A percentile compares a stretch with the other conserved stretches of the same genome.
Conservation (phyloP, 2,797 vertebrate species). For the Sebastes melanostomus region DNA sequence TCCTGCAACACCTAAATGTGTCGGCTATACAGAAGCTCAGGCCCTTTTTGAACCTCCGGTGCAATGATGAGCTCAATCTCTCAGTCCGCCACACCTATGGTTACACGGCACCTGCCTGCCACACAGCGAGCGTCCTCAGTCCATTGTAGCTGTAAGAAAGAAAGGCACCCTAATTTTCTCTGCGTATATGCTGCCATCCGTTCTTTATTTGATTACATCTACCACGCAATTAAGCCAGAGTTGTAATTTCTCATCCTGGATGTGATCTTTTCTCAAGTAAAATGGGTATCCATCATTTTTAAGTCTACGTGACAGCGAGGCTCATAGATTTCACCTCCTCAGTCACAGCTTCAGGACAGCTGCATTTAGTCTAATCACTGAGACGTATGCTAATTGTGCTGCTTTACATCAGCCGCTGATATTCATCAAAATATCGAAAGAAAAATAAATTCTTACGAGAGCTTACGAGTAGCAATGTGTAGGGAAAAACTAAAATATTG, state of each 20-base stretch:
- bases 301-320: constrained; percentile 28
- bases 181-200: neutral
- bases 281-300: constrained; percentile 46
- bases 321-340: constrained; percentile 38
- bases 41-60: constrained; percentile 25
- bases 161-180: constrained; percentile 8
- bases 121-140: constrained; percentile 18
- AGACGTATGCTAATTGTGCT: constrained; percentile 62
- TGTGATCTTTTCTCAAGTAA: constrained; percentile 26
- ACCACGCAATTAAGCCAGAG: constrained; percentile 43
- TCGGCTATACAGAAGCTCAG: constrained; percentile 28
- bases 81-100: constrained; percentile 43
- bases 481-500: constrained; percentile 7
- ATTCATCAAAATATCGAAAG: constrained; percentile 49
- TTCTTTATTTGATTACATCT: constrained; percentile 36
- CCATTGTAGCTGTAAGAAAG: constrained; percentile 9
- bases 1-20: constrained; percentile 11
- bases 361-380: constrained; percentile 60
- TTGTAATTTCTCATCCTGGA: constrained; percentile 41
- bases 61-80: constrained; percentile 45
- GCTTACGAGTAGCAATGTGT: neutral
- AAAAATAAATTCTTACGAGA: constrained; percentile 19
- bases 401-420: constrained; percentile 52
- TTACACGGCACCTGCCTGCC: constrained; percentile 38
- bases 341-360: constrained; percentile 46